Conservation (phyloP, 2,113 vertebrate genomes). For the Phylloscopus trochiloides region DNA sequence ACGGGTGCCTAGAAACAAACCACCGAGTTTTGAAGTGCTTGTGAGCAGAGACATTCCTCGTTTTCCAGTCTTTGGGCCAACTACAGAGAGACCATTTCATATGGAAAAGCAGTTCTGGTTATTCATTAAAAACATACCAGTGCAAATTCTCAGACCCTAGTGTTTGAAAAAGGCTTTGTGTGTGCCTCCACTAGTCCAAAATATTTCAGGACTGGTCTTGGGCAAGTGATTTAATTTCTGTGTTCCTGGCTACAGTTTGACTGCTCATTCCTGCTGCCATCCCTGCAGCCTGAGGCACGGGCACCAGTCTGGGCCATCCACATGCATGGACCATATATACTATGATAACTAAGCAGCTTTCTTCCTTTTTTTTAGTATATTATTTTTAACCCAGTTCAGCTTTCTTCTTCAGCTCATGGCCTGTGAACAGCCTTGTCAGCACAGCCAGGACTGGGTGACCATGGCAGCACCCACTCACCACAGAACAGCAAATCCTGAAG, state of each 20-base stretch:
- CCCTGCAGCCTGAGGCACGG: rapidly evolving
- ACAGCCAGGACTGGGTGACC: rapidly evolving
- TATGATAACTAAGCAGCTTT: background rate
- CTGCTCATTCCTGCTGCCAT: background rate
- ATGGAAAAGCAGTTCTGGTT: slow-evolving; percentile 17
- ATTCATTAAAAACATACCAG: background rate
- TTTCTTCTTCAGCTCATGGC: background rate
- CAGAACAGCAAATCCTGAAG: background rate
- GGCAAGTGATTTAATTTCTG: background rate
- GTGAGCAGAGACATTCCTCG: slow-evolving; percentile 3
- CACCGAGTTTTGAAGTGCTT: background rate
- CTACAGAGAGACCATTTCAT: background rate
- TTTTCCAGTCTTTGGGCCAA: background rate
- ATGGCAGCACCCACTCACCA: background rate
- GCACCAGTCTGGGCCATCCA: background rate
- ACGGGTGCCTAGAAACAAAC: slow-evolving; percentile 43
- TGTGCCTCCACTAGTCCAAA: background rate
- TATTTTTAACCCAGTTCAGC: background rate
- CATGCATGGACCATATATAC: too few species aligned
- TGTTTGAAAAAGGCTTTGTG: background rate
- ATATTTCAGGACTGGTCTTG: background rate
- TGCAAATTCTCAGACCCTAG: background rate
- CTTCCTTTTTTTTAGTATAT: background rate
- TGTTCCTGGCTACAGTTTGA: background rate
- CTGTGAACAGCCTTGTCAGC: background rate